Percentiles rank a stretch among this genome's conserved stretches.
These are phyloP conservation scores for Cydia pomonella DNA, from an alignment of 1,140 invertebrate genomes.

Conservation along the genomic window DNA sequence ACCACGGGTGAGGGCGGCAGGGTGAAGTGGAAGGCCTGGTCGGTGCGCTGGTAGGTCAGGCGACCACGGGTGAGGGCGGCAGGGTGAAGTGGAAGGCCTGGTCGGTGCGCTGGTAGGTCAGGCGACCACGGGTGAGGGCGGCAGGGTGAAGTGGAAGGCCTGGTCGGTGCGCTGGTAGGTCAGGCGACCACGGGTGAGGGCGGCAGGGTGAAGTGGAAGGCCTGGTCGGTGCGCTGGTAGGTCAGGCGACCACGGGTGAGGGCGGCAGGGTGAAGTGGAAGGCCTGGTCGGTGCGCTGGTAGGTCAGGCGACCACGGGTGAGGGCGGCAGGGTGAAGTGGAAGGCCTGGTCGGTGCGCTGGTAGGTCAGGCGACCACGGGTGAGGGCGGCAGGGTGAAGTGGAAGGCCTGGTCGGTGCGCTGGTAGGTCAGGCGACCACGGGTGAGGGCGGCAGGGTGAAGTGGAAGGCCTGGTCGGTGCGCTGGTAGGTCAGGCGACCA, in stretches of 20 bases:
- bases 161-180: conserved; percentile 55
- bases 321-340: not conserved
- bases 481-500: too few species aligned
- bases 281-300: conserved; percentile 52
- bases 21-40: conserved; percentile 39
- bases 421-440: too few species aligned
- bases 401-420: conserved; percentile 46
- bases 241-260: too few species aligned
- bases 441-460: not conserved
- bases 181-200: too few species aligned
- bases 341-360: conserved; percentile 51
- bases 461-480: conserved; percentile 46
- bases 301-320: too few species aligned
- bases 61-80: not conserved
- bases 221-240: conserved; percentile 53
- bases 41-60: conserved; percentile 55
- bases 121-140: not conserved
- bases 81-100: conserved; percentile 35
- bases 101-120: conserved; percentile 55
- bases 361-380: too few species aligned
- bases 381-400: not conserved
- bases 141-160: conserved; percentile 31
- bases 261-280: conserved; percentile 28
- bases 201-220: conserved; percentile 31
- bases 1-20: not conserved